Evolutionary conservation across 2,888 invertebrate genomes (phyloP).

Genomic region (Augiades crinisus): DNA sequence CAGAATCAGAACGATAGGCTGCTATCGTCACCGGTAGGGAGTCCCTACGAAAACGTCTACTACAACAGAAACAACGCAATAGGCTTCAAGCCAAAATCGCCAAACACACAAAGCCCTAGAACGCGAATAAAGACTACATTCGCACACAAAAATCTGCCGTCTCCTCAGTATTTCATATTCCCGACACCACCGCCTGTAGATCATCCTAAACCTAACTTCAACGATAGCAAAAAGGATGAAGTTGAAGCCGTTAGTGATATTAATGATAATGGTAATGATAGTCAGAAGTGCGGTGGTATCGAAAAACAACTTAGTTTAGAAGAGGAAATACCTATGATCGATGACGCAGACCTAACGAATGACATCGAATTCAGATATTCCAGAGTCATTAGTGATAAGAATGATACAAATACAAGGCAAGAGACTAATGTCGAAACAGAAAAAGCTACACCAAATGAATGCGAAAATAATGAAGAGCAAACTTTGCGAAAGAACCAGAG

Average conservation of each 20-base stretch:
- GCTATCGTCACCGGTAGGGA: conserved; percentile 52
- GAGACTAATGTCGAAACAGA: conserved; percentile 1
- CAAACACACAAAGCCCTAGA: conserved; percentile 79
- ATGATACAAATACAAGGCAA: conserved; percentile 30
- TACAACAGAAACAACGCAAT: conserved; percentile 53
- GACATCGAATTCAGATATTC: conserved; percentile 72
- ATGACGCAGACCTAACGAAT: conserved; percentile 66
- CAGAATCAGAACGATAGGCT: conserved; percentile 46
- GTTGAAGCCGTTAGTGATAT: too few relatives aligned
- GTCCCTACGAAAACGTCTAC: conserved; percentile 84
- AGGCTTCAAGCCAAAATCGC: conserved; percentile 68
- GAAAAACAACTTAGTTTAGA: conserved; percentile 75
- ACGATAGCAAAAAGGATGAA: conserved; percentile 29
- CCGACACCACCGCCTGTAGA: conserved; percentile 67
- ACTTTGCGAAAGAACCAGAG: conserved; percentile 59
- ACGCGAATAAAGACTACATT: conserved; percentile 83
- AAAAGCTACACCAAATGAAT: not conserved
- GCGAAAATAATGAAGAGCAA: conserved; percentile 23
- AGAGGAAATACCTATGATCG: conserved; percentile 79
- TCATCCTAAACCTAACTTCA: conserved; percentile 50
- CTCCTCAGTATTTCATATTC: conserved; percentile 75
- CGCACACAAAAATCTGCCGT: conserved; percentile 71
- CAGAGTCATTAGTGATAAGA: conserved; percentile 41
- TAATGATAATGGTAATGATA: conserved; percentile 25
- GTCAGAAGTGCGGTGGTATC: conserved; percentile 54